These are phyloP conservation scores for Lontra canadensis DNA, from an alignment of 2,113 vertebrate species.

Conservation along the genomic window DNA sequence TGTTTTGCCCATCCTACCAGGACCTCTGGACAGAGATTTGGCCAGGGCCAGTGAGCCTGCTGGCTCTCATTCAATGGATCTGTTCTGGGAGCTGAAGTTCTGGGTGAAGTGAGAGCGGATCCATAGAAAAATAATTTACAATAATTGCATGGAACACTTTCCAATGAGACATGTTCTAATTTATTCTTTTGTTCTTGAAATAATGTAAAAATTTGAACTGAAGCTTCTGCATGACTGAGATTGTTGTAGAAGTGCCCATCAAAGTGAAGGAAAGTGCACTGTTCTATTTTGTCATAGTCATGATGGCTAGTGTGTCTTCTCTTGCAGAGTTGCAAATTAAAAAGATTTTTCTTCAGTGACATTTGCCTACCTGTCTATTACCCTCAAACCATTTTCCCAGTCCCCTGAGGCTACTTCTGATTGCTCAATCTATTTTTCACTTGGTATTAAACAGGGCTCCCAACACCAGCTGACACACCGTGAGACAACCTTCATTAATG, in stretches of 20 bases:
- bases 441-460: not conserved
- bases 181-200: slow-evolving; percentile 23
- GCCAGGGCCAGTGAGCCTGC: slow-evolving; percentile 78
- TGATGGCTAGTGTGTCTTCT: not conserved
- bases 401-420: not conserved
- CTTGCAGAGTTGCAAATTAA: not conserved
- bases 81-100: slow-evolving; percentile 76
- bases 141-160: not conserved
- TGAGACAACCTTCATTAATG: not conserved
- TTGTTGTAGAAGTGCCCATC: not conserved
- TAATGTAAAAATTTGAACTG: slow-evolving; percentile 30
- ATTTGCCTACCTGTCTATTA: not conserved
- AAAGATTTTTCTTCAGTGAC: not conserved
- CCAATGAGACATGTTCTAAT: not conserved
- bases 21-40: slow-evolving; percentile 70
- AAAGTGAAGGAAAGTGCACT: slow-evolving; percentile 72
- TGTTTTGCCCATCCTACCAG: slow-evolving; percentile 20
- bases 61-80: slow-evolving; percentile 88
- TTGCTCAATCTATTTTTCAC: not conserved
- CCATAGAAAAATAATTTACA: slow-evolving; percentile 31
- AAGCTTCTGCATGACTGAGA: not conserved
- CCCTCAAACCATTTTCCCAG: not conserved
- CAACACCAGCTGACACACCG: not conserved
- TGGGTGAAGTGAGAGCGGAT: slow-evolving; percentile 64
- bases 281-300: slow-evolving; percentile 1